A percentile compares a stretch with the other conserved stretches of the same genome.
Conservation (phyloP, 2,113 vertebrate genomes). For the Cacatua alba region DNA sequence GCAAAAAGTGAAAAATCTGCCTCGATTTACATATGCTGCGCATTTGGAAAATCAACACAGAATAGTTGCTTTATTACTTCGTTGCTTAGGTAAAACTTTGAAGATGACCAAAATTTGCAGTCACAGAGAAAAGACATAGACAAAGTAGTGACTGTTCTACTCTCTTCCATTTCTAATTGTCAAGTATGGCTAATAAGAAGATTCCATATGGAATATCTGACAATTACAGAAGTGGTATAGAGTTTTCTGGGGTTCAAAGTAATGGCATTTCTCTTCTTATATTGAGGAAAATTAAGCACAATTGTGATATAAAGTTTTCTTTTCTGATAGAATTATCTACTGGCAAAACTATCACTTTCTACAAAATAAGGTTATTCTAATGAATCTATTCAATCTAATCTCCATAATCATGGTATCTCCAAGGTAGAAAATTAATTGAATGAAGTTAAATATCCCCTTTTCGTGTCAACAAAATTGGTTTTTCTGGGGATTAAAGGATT, state of each 20-base stretch:
- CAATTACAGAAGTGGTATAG: not conserved
- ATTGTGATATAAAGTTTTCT: slow-evolving; percentile 12
- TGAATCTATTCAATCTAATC: slow-evolving; percentile 92
- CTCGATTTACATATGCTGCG: not conserved
- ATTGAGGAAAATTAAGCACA: not conserved
- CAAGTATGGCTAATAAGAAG: not conserved
- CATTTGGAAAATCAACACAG: slow-evolving; percentile 6
- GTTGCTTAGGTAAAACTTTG: not conserved
- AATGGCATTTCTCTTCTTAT: not conserved
- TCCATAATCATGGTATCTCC: slow-evolving; percentile 88
- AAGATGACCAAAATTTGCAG: not conserved
- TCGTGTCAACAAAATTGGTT: slow-evolving; percentile 90
- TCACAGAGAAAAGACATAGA: not conserved
- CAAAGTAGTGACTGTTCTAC: not conserved
- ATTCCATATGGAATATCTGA: not conserved
- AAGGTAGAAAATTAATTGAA: slow-evolving; percentile 94
- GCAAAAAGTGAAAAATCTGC: not conserved
- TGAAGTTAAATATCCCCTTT: slow-evolving; percentile 88
- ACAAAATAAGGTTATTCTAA: slow-evolving; percentile 83
- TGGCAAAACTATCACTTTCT: slow-evolving; percentile 63
- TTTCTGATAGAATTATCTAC: slow-evolving; percentile 30
- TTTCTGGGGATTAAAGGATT: slow-evolving; percentile 97
- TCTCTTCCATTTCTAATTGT: slow-evolving; percentile 34
- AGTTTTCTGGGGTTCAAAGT: not conserved
- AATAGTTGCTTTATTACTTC: not conserved